A percentile compares a stretch with the other conserved stretches of the same genome.
Conservation (phyloP, 2,113 vertebrate genomes). For the Tyto alba region DNA sequence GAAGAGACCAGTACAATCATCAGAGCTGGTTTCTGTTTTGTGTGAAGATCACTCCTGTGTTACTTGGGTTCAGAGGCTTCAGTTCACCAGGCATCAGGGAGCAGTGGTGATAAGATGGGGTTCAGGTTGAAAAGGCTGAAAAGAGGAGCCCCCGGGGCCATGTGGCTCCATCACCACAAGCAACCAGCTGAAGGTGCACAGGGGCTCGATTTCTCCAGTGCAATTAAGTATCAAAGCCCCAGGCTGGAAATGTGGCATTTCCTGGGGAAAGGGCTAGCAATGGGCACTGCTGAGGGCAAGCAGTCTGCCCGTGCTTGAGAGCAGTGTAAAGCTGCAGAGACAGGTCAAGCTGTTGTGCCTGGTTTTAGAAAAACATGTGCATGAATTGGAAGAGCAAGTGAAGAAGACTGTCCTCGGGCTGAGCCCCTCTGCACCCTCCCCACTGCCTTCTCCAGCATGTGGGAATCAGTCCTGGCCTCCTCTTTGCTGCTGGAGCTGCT, state of each 20-base stretch:
- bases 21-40: neutral
- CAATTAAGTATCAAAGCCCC: neutral
- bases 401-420: neutral
- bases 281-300: neutral
- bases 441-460: neutral
- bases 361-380: neutral
- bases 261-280: neutral
- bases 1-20: neutral
- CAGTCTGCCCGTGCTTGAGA: neutral
- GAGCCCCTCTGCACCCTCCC: rapidly evolving
- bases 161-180: neutral
- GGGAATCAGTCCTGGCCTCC: neutral
- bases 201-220: neutral
- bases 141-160: neutral
- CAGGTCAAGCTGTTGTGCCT: neutral
- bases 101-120: neutral
- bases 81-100: neutral
- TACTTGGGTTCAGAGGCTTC: neutral
- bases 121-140: neutral
- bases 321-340: neutral
- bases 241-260: neutral
- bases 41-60: neutral
- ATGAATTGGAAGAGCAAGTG: neutral
- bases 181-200: neutral
- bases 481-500: neutral